Conservation (phyloP, 2,888 invertebrate species). For the Platycheirus rosarum region DNA sequence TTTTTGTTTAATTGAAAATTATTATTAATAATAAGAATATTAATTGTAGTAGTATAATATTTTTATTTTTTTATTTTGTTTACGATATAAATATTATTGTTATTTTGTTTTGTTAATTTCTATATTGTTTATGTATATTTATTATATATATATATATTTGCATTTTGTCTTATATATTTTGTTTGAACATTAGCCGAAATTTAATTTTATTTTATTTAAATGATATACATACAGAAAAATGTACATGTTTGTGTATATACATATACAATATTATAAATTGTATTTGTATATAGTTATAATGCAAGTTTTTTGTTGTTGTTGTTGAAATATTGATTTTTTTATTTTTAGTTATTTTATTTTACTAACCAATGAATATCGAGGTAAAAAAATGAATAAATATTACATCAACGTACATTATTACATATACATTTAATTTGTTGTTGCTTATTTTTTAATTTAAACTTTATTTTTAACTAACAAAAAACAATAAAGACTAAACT, state of each 20-base stretch:
- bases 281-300: conserved; percentile 68
- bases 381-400: conserved; percentile 73
- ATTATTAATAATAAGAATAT: conserved; percentile 74
- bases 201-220: conserved; percentile 73
- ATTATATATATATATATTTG: conserved; percentile 76
- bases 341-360: conserved; percentile 48
- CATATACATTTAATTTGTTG: conserved; percentile 50
- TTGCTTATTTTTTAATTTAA: conserved; percentile 65
- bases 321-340: conserved; percentile 72
- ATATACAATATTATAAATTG: conserved; percentile 75
- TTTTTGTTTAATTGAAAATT: conserved; percentile 59
- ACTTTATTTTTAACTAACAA: conserved; percentile 72
- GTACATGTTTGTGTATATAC: conserved; percentile 78
- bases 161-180: conserved; percentile 76
- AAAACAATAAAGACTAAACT: conserved; percentile 36
- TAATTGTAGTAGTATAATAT: conserved; percentile 71
- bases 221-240: conserved; percentile 75
- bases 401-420: conserved; percentile 58
- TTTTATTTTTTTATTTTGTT: conserved; percentile 78
- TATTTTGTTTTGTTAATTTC: conserved; percentile 76
- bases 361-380: conserved; percentile 74
- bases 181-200: conserved; percentile 74
- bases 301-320: conserved; percentile 51
- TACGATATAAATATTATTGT: conserved; percentile 75
- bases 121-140: conserved; percentile 60